A percentile compares a stretch with the other conserved stretches of the same genome.
Evolutionary conservation across 2,888 invertebrate genomes (phyloP).

Genomic region (Andrena chrysosceles): DNA sequence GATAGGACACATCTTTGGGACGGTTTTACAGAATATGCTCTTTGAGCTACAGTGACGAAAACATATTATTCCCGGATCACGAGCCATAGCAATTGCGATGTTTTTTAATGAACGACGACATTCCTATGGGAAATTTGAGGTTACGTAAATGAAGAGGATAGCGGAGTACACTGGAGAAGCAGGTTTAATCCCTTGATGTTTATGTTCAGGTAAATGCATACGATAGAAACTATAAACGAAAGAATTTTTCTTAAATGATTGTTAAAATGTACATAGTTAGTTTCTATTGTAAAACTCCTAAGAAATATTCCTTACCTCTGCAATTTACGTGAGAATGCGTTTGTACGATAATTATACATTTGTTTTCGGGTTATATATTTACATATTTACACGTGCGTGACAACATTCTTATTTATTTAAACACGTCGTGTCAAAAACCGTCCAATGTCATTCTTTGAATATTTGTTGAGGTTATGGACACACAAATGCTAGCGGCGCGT

Average conservation of each 20-base stretch:
- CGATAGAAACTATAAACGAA: slow-evolving; percentile 37
- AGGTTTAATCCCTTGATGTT: background rate
- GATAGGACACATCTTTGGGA: slow-evolving; percentile 92
- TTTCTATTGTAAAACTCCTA: too few species aligned
- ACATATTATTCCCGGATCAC: slow-evolving; percentile 93
- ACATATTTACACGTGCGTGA: background rate
- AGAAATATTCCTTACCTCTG: slow-evolving; percentile 21
- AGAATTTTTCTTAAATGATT: slow-evolving; percentile 2
- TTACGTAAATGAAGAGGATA: background rate
- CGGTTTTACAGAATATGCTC: slow-evolving; percentile 91
- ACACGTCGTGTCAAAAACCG: too few species aligned
- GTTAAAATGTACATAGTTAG: too few species aligned
- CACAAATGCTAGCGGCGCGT: too few species aligned
- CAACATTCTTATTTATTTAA: too few species aligned
- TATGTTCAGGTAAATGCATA: background rate
- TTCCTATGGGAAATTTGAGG: slow-evolving; percentile 11
- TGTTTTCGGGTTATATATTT: background rate
- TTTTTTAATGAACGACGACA: background rate
- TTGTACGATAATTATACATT: background rate
- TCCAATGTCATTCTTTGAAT: too few species aligned
- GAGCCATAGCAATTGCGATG: slow-evolving; percentile 40
- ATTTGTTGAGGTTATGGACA: too few species aligned
- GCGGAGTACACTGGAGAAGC: background rate
- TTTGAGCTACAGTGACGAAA: slow-evolving; percentile 95
- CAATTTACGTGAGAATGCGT: background rate